A percentile compares a stretch with the other conserved stretches of the same genome.
Conservation (phyloP, 1,140 invertebrate genomes). For the Zaprionus taronus region DNA sequence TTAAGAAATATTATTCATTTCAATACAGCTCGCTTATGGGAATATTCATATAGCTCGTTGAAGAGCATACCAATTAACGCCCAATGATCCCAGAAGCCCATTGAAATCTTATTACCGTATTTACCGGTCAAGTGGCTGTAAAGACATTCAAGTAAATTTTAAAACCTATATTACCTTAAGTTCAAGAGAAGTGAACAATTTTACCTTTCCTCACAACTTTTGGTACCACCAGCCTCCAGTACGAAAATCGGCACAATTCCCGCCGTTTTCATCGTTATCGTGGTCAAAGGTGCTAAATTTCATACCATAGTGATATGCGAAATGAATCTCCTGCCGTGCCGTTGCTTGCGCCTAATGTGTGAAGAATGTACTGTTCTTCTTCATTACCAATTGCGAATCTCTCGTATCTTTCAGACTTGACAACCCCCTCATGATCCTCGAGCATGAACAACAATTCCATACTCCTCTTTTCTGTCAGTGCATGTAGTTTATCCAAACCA, state of each 20-base stretch:
- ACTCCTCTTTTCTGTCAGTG: background rate
- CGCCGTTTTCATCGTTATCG: fast-evolving
- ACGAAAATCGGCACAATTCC: background rate
- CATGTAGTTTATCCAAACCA: background rate
- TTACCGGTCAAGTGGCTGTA: background rate
- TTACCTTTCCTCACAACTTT: background rate
- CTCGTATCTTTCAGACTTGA: background rate
- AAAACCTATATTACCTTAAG: background rate
- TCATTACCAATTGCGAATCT: background rate
- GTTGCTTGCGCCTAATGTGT: background rate
- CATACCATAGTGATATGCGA: background rate
- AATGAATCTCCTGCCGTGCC: background rate
- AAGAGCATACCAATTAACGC: background rate
- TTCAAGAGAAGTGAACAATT: background rate
- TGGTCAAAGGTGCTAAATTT: background rate
- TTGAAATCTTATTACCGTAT: too few relatives aligned
- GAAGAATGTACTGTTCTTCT: background rate
- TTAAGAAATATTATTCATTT: too few relatives aligned
- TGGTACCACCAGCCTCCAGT: constrained; percentile 2
- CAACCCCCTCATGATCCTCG: background rate
- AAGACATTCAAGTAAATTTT: background rate
- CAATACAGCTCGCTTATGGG: background rate
- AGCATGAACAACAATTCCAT: background rate
- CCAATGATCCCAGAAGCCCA: too few relatives aligned
- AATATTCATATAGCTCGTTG: background rate